Conservation (phyloP, 2,113 vertebrate species). For the Neotoma lepida region DNA sequence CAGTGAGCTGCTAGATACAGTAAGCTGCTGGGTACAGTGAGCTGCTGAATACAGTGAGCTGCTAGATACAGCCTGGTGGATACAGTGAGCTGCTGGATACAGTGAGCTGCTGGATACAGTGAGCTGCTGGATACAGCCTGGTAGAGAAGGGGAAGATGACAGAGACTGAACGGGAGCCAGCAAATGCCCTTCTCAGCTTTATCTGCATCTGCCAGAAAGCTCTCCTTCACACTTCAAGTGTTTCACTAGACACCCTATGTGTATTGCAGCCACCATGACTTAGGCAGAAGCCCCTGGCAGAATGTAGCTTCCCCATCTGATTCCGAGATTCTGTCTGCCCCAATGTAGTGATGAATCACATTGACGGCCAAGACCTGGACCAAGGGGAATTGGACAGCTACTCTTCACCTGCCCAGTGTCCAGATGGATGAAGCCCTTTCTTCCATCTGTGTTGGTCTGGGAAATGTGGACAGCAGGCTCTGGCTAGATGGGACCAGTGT, state of each 20-base stretch:
- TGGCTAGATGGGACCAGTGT: not conserved
- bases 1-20: no score
- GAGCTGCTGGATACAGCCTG: not conserved
- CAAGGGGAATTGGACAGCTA: fast-evolving
- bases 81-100: not conserved
- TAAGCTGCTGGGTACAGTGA: no score
- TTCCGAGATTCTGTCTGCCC: not conserved
- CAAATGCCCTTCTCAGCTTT: slow-evolving; percentile 59
- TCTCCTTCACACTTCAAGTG: not conserved
- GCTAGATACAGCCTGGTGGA: no score
- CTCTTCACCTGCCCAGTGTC: not conserved
- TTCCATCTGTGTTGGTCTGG: no score
- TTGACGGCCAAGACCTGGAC: not conserved
- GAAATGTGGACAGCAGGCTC: not conserved
- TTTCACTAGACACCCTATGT: not conserved
- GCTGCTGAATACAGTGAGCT: not conserved
- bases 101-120: fast-evolving
- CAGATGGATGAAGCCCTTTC: not conserved
- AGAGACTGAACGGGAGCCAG: not conserved
- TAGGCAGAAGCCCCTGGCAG: slow-evolving; percentile 11
- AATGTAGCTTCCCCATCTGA: slow-evolving; percentile 10
- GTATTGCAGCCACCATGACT: not conserved
- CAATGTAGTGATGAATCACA: not conserved
- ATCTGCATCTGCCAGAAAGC: slow-evolving; percentile 28
- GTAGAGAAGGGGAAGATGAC: not conserved